Base-by-base conservation (phyloP, 2,113 vertebrate species). In the Stigmatopora argus region DNA sequence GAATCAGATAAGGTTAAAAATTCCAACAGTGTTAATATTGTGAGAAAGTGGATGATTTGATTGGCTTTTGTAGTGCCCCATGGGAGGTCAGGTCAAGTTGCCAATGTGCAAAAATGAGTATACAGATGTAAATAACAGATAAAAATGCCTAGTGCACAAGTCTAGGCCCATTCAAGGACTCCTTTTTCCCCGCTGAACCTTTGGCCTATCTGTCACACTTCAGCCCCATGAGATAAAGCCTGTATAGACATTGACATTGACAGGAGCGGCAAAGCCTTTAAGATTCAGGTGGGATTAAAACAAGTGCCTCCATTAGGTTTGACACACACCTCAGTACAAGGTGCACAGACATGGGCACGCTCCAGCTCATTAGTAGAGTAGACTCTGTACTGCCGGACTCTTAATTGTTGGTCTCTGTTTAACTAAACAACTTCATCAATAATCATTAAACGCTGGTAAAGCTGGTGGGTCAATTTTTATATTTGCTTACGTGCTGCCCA, bases 351-450 rank as follows among this genome's bases (percentile, higher is more conserved):
- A 75, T 63, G 31, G 74, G 78, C 87, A 80, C 4, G 81, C 78
- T 71, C 44, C 46, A 18, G 59, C 85, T 86, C 87, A 86, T 89
- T 89, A 89, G 81, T 11, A 19, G 68, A 67, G 81, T 79, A 78
- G 80, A 88, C 85, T 84, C 75, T 71, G 66, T 46, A 63, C 81
- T 71, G 84, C 77, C 84, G 75, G 78, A 67, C 65, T 75, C 83
- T 68, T 89, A 86, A 89, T 87, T 86, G 86, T 88, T 87, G 86
- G 83, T 86, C 79, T 86, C 78, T 61, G 21, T 85, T 88, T 86
- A 84, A 87, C 81, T 78, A 79, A 78, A 76, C 79, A 77, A 83
- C 82, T 88, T 83, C 86, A 87, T 89, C 86, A 89, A 86, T 88
- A 87, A 88, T 83, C 83, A 89, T 89, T 89, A 89, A 77, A 81